Evolutionary conservation across 2,797 vertebrate genomes (phyloP).

Genomic region (Darevskia mixta): DNA sequence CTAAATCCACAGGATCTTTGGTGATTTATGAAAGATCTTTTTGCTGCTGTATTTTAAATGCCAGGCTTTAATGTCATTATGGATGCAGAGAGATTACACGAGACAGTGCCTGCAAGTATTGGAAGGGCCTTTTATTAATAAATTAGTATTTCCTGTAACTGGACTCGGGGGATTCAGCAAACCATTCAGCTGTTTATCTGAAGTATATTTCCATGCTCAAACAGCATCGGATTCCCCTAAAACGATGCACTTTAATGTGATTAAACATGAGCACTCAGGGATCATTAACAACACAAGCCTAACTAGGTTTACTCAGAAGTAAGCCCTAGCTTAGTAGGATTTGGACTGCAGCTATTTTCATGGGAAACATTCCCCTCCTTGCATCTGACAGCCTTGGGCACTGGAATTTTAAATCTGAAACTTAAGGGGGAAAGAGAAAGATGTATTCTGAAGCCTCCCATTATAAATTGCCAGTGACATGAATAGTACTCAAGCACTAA

Average conservation of each 20-base stretch:
- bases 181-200: conserved; percentile 62
- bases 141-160: conserved; percentile 69
- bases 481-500: neutral
- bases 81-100: conserved; percentile 33
- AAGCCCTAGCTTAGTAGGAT: no score
- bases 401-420: neutral
- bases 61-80: neutral
- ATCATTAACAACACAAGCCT: conserved; percentile 50
- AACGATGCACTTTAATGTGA: conserved; percentile 63
- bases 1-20: conserved; percentile 72
- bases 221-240: conserved; percentile 56
- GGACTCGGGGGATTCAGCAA: conserved; percentile 65
- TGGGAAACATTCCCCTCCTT: conserved; percentile 26
- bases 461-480: neutral
- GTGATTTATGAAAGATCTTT: conserved; percentile 68
- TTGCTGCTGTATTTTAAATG: neutral
- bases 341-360: conserved; percentile 28
- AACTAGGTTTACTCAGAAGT: no score
- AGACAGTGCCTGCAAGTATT: conserved; percentile 40
- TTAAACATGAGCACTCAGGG: conserved; percentile 55
- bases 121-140: conserved; percentile 69
- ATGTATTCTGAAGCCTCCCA: neutral
- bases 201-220: conserved; percentile 67
- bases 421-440: neutral
- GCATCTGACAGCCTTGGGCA: neutral